Conservation (phyloP, 1,140 invertebrate species). For the Zaprionus inermis region DNA sequence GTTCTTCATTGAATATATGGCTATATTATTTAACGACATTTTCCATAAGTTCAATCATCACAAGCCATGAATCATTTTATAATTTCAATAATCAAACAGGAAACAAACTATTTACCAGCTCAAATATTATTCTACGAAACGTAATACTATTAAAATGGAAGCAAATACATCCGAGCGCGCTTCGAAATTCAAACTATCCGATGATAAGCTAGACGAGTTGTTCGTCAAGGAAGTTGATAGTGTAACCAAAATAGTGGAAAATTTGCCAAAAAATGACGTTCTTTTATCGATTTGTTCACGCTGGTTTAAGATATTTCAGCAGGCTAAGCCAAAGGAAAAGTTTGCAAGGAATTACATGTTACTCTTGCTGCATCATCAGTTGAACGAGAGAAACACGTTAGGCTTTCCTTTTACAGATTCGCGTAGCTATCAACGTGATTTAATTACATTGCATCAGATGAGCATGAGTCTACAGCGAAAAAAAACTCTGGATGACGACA, state of each 20-base stretch:
- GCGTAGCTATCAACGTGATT: constrained; percentile 33
- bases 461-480: neutral
- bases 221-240: constrained; percentile 55
- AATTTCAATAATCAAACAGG: neutral
- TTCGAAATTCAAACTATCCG: constrained; percentile 1
- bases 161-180: neutral
- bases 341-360: constrained; percentile 68
- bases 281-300: constrained; percentile 48
- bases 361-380: constrained; percentile 60
- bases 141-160: constrained; percentile 16
- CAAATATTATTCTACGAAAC: neutral
- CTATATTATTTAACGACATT: neutral
- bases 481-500: neutral
- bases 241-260: constrained; percentile 34
- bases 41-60: neutral
- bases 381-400: constrained; percentile 45
- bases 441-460: constrained; percentile 40
- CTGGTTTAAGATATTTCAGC: constrained; percentile 64
- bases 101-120: constrained; percentile 7
- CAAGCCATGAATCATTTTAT: neutral
- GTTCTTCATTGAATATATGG: neutral
- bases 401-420: constrained; percentile 63
- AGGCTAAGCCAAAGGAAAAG: constrained; percentile 41
- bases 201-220: constrained; percentile 53
- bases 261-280: constrained; percentile 27